These are phyloP conservation scores for Upupa epops DNA, from an alignment of 2,113 vertebrate genomes.

Conservation along the genomic window DNA sequence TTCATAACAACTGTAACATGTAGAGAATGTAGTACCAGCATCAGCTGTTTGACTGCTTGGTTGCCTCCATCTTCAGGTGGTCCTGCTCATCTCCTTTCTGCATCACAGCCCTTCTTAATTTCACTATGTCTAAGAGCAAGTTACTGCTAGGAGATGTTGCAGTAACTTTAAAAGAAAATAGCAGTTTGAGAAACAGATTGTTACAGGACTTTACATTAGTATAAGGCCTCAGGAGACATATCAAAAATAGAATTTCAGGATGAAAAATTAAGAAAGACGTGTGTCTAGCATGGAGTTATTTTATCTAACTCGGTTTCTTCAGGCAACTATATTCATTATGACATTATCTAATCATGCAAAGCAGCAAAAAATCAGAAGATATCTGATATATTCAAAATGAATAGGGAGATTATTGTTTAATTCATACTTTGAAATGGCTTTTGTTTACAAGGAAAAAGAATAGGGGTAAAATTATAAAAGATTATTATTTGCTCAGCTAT, in stretches of 20 bases:
- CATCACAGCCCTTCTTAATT: background rate
- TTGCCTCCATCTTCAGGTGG: background rate
- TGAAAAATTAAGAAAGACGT: conserved; percentile 47
- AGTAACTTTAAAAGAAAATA: conserved; percentile 19
- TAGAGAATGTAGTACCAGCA: background rate
- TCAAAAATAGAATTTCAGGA: conserved; percentile 46
- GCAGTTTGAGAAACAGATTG: conserved; percentile 16
- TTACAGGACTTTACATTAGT: conserved; percentile 23
- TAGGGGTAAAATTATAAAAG: background rate
- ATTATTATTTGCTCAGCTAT: background rate
- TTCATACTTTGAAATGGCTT: background rate
- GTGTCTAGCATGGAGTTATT: conserved; percentile 30
- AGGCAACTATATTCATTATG: conserved; percentile 35
- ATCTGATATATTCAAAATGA: conserved; percentile 28
- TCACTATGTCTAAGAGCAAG: background rate
- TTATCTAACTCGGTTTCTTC: conserved; percentile 45
- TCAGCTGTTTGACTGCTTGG: background rate
- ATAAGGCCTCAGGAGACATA: conserved; percentile 18
- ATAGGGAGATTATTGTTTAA: conserved; percentile 6
- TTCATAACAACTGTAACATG: background rate
- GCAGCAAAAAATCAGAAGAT: conserved; percentile 1
- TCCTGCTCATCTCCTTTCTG: background rate
- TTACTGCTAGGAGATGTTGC: background rate
- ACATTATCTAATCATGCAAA: conserved; percentile 39
- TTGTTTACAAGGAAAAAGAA: background rate